Evolutionary conservation across 2,797 vertebrate genomes (phyloP), one percentile per base, ranked within the genome.

Genomic region (Pteropus rufus): DNA sequence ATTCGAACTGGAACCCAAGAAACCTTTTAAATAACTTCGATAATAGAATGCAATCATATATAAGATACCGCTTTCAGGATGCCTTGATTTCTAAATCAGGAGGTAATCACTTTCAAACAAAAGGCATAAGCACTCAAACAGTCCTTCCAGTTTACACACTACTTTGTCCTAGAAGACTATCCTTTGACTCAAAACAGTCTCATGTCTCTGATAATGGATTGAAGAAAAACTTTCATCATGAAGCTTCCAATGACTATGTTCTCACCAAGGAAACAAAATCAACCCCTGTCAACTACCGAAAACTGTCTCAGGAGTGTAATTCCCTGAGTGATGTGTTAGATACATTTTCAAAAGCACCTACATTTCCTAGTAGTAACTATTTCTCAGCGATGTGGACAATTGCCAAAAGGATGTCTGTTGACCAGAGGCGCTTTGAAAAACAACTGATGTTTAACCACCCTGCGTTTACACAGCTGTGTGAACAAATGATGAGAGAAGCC

Each of bases 311-410:
- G 56, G 94, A 98, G 2, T 99, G 99, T 41, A 41, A 81, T 58
- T 99, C 99, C 21, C 99, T 99, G 0, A 98, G 98, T 0, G 99
- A 99, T 0, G 99, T 99, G 4, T 95, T 99, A 29, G 99, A 99
- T 92, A 83, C 98, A 52, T 98, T 98, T 76, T 54, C 92, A 0
- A 76, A 95, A 34, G 96, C 91, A 18, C 65, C 98, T 0, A 92
- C 64, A 21, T 97, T 85, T 98, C 98, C 0, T 2, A 16, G 4
- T 84, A 98, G 99, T 97, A 98, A 94, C 85, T 98, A 97, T 93
- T 97, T 99, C 41, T 97, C 80, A 21, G 97, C 76, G 0, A 98
- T 99, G 95, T 99, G 99, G 99, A 94, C 64, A 85, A 98, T 98
- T 62, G 96, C 92, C 0, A 99, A 99, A 96, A 98, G 56, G 70